These are phyloP conservation scores for Troilus luridus DNA, from an alignment of 2,888 invertebrate genomes.

Conservation along the genomic window DNA sequence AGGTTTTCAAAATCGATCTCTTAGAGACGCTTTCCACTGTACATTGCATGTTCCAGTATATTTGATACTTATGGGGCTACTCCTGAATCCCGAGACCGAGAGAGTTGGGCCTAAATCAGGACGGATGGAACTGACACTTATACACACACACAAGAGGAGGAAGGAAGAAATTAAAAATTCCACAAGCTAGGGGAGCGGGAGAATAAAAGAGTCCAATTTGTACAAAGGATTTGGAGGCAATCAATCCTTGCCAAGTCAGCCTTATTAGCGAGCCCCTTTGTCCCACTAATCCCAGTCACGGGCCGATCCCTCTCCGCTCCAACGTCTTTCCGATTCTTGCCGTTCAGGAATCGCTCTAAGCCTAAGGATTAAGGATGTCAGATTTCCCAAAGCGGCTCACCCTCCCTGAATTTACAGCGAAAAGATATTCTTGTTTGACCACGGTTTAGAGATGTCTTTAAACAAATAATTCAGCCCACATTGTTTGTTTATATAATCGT, in stretches of 20 bases:
- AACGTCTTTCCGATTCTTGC: conserved; percentile 43
- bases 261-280: conserved; percentile 47
- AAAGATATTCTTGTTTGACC: conserved; percentile 30
- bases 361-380: conserved; percentile 13
- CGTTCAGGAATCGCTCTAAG: conserved; percentile 16
- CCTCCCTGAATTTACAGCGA: neutral
- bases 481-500: no score
- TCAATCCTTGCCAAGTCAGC: conserved; percentile 52
- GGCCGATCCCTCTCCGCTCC: conserved; percentile 25
- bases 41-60: neutral
- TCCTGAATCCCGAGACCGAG: neutral
- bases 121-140: neutral
- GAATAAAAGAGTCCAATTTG: conserved; percentile 57
- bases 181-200: neutral
- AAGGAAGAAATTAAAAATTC: conserved; percentile 38
- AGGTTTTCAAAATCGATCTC: neutral
- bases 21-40: neutral
- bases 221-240: conserved; percentile 47
- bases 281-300: conserved; percentile 6
- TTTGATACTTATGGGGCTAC: neutral
- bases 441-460: neutral
- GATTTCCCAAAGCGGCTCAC: neutral
- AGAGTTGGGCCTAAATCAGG: neutral
- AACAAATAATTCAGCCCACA: no score
- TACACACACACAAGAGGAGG: neutral